These are phyloP conservation scores for Phragmatobia fuliginosa DNA, from an alignment of 2,888 invertebrate species.

Conservation along the genomic window DNA sequence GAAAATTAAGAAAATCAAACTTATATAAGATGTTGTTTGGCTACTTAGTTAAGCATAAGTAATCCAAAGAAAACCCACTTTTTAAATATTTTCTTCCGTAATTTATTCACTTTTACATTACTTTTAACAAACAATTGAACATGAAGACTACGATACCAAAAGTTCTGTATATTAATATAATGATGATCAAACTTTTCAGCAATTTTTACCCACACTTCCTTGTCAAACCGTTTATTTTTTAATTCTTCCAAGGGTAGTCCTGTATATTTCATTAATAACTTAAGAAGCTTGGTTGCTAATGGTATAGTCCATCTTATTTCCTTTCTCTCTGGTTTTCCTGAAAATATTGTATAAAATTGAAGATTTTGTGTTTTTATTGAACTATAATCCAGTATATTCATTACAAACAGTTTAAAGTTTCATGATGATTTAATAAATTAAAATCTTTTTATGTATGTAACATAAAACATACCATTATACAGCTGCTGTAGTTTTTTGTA, in stretches of 20 bases:
- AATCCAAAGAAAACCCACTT: slow-evolving; percentile 56
- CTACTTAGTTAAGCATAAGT: not conserved
- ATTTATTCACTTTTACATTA: slow-evolving; percentile 62
- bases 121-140: slow-evolving; percentile 70
- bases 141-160: slow-evolving; percentile 72
- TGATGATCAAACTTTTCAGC: slow-evolving; percentile 64
- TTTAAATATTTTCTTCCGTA: slow-evolving; percentile 63
- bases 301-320: slow-evolving; percentile 66
- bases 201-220: slow-evolving; percentile 66
- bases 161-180: slow-evolving; percentile 59
- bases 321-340: slow-evolving; percentile 62
- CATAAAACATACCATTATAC: slow-evolving; percentile 51
- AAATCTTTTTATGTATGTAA: not conserved
- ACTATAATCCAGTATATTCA: no score
- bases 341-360: slow-evolving; percentile 18
- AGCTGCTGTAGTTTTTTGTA: slow-evolving; percentile 59
- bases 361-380: no score
- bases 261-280: slow-evolving; percentile 62
- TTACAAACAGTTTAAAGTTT: not conserved
- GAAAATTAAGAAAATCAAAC: slow-evolving; percentile 44
- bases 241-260: slow-evolving; percentile 62
- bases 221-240: slow-evolving; percentile 66
- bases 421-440: not conserved
- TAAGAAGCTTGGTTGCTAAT: slow-evolving; percentile 66
- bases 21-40: not conserved